Evolutionary conservation across 2,113 vertebrate species (phyloP).

Genomic region (Ariopsis seemanni): DNA sequence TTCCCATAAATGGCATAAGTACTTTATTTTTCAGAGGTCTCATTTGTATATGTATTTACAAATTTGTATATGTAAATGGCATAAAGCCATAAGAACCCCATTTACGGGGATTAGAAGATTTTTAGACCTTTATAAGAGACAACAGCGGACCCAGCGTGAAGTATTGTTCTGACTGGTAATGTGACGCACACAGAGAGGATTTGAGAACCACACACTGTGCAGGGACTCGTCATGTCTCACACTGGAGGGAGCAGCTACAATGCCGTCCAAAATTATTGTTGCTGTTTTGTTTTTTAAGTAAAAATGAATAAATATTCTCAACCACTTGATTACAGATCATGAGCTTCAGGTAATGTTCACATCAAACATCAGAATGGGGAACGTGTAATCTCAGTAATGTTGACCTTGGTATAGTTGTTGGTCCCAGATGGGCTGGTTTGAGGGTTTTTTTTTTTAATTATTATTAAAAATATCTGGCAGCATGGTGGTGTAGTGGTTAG

Average conservation of each 20-base stretch:
- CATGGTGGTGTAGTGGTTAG: no score
- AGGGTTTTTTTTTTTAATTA: neutral
- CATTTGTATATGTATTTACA: neutral
- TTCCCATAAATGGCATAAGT: neutral
- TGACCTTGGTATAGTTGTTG: neutral
- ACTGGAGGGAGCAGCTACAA: neutral
- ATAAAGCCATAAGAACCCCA: neutral
- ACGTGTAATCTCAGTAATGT: neutral
- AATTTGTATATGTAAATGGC: neutral
- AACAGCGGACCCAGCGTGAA: neutral
- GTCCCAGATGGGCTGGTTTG: neutral
- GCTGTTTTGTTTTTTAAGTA: neutral
- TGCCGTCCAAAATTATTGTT: neutral
- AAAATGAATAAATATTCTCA: neutral
- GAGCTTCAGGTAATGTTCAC: neutral
- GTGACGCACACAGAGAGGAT: slow-evolving; percentile 17
- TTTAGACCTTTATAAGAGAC: neutral
- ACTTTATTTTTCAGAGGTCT: neutral
- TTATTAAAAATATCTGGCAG: no score
- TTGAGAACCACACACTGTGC: slow-evolving; percentile 27
- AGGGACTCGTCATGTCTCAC: slow-evolving; percentile 6
- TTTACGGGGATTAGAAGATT: slow-evolving; percentile 10
- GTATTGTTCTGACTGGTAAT: neutral
- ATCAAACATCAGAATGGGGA: neutral
- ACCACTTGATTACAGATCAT: neutral